phyloP scores from a whole-genome alignment of 2,888 invertebrate genomes.

The Salpingus planirostris region DNA sequence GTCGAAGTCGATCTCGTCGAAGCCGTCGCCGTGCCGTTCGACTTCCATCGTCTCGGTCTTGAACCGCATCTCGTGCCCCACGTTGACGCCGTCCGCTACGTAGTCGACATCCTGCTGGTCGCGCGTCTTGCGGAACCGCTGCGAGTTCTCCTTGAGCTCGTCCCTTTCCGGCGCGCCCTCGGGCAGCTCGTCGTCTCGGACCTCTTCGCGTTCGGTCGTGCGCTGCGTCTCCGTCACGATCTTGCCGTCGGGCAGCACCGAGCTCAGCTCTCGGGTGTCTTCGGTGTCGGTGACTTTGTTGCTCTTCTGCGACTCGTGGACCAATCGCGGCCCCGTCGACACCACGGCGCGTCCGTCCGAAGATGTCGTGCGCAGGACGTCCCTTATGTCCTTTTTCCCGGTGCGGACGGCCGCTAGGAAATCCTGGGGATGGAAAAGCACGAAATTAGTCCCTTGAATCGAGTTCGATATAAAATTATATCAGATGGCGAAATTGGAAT shows the following conservation, averaged over 20 bases:
- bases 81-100: slow-evolving; percentile 69
- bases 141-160: slow-evolving; percentile 43
- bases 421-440: no score
- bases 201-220: slow-evolving; percentile 75
- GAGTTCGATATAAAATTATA: no score
- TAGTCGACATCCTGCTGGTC: slow-evolving; percentile 79
- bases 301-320: slow-evolving; percentile 67
- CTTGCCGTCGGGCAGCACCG: slow-evolving; percentile 71
- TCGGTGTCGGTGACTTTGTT: slow-evolving; percentile 80
- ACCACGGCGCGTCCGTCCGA: slow-evolving; percentile 49
- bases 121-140: slow-evolving; percentile 58
- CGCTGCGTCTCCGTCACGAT: slow-evolving; percentile 78
- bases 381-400: slow-evolving; percentile 59
- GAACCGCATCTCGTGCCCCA: slow-evolving; percentile 73
- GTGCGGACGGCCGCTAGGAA: slow-evolving; percentile 63
- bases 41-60: slow-evolving; percentile 77
- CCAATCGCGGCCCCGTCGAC: slow-evolving; percentile 59
- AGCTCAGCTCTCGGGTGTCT: slow-evolving; percentile 68
- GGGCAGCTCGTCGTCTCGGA: slow-evolving; percentile 70
- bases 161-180: slow-evolving; percentile 48
- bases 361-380: slow-evolving; percentile 53
- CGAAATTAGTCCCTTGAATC: no score
- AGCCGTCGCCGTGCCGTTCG: slow-evolving; percentile 56
- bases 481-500: no score
- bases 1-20: slow-evolving; percentile 69